These are phyloP conservation scores for Crocallis elinguaria DNA, from an alignment of 2,888 invertebrate genomes.

Conservation along the genomic window DNA sequence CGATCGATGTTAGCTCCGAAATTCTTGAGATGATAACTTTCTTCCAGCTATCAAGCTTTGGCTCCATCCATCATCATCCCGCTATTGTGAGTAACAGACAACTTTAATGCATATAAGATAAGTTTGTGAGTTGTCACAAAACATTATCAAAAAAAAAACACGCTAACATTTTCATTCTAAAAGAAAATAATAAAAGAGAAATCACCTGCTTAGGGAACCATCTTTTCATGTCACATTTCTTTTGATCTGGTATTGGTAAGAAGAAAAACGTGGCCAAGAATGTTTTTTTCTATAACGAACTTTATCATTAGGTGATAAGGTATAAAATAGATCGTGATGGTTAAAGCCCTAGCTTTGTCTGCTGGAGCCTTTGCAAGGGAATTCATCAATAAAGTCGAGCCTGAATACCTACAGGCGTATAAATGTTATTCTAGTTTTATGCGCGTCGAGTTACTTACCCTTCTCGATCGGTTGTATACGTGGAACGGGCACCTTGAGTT, in stretches of 20 bases:
- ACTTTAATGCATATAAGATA: no score
- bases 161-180: conserved; percentile 19
- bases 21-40: no score
- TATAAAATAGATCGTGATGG: background rate
- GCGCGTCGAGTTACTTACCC: background rate
- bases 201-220: conserved; percentile 7
- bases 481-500: no score
- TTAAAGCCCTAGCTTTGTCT: background rate
- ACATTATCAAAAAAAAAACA: background rate
- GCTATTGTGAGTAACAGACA: no score
- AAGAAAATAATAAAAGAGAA: conserved; percentile 26
- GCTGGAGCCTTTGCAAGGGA: background rate
- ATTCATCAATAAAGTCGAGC: background rate
- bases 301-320: conserved; percentile 1
- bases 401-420: background rate
- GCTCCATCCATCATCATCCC: no score
- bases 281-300: conserved; percentile 11
- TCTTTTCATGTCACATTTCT: conserved; percentile 30
- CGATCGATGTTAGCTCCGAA: no score
- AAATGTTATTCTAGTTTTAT: no score
- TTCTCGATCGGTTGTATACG: no score
- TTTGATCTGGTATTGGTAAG: conserved; percentile 26
- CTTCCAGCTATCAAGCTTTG: no score
- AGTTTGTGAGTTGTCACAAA: no score
- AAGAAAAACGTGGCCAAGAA: conserved; percentile 1